Evolutionary conservation across 2,797 vertebrate species (phyloP).

Genomic region (Pelodytes ibericus): DNA sequence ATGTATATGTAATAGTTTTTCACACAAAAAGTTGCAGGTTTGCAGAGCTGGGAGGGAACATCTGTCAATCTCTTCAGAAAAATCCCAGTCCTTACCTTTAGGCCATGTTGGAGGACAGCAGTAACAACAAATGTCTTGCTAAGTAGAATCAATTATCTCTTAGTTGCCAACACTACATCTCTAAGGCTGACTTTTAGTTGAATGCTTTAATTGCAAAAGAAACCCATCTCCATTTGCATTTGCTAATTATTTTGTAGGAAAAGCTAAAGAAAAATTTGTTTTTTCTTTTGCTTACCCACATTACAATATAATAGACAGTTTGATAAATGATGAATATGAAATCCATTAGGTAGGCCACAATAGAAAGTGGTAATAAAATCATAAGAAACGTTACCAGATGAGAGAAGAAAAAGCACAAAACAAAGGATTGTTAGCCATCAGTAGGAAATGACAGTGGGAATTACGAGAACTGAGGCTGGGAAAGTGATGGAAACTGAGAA

Average conservation of each 20-base stretch:
- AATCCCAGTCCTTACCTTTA: conserved; percentile 24
- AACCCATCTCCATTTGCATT: not conserved
- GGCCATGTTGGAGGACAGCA: conserved; percentile 13
- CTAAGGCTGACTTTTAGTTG: not conserved
- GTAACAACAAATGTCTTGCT: conserved; percentile 29
- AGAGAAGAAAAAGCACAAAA: too few species aligned
- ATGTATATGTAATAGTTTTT: too few species aligned
- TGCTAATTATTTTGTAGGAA: not conserved
- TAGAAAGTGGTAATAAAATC: too few species aligned
- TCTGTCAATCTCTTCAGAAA: too few species aligned
- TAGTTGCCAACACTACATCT: conserved; percentile 20
- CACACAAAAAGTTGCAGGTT: too few species aligned
- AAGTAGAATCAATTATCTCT: conserved; percentile 37
- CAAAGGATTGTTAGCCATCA: too few species aligned
- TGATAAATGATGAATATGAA: not conserved
- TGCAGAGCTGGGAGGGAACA: too few species aligned
- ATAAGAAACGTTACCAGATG: too few species aligned
- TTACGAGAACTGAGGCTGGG: too few species aligned
- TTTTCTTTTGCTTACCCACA: not conserved
- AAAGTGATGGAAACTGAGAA: too few species aligned
- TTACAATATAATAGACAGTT: not conserved
- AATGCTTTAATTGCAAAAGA: not conserved
- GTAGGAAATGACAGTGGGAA: too few species aligned
- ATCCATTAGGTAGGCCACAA: not conserved
- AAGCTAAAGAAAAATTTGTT: not conserved